Evolutionary conservation across 2,888 invertebrate genomes (phyloP), one percentile per base, ranked within the genome.

Genomic region (Rotaria macrura): DNA sequence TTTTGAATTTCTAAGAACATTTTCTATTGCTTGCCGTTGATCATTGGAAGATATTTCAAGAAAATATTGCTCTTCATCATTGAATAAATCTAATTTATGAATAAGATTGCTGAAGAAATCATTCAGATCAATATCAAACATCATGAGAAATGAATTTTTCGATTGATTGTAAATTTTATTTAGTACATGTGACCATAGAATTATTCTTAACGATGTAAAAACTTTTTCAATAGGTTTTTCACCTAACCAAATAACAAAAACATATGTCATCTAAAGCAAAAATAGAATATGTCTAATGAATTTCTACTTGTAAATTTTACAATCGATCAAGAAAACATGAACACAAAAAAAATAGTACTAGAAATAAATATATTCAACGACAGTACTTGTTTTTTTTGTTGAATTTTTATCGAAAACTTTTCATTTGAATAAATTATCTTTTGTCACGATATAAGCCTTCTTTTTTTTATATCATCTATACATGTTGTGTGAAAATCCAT

Each of bases 141-240:
- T 74, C 43, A 74, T 40, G 10, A 74, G 17, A 74, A 38, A 40
- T 25, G 43, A 74, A 25, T 25, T 74, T 40, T 40, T 74, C 1
- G 38, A 12, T 74, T 38, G 10, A 43, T 43, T 6, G 43, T 12
- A 2, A 74, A 74, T 23, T 40, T 74, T 74, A 25, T 74, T 74
- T 9, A 74, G 1, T 43, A 74, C 23, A 74, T 74, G 40, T 9
- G 74, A 74, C 74, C 74, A 74, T 12, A 74, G 74, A 40, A 74
- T 25, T 40, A 74, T 74, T 38, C 74, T 40, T 23, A 74, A 23
- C 25, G 74, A 74, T 23, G 74, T 74, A 74, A 74, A 74, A 4
- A 74, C 74, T 40, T 74, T 74, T 65, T 65, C 65, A n/a, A 65
- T 65, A 29, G 65, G 65, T 65, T 65, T 65, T 34, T 65, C 65